Base-by-base conservation (phyloP, 2,797 vertebrate species). In the Gambusia yucatana region DNA sequence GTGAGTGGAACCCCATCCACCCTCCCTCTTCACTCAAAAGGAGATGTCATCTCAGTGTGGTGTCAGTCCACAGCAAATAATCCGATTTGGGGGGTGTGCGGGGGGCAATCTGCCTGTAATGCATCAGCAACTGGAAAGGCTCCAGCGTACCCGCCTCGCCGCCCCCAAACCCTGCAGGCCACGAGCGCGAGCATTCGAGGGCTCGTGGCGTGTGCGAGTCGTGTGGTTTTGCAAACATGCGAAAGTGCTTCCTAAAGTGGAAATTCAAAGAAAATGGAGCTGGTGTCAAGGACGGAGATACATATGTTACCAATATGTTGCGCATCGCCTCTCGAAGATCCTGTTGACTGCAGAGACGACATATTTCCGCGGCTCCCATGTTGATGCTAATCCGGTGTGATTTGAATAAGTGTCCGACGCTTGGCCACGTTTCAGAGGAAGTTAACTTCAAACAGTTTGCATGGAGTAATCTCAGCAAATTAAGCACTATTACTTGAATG, bases 51-150 rank as follows among this genome's bases (percentile, higher is more conserved):
- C 92, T 94, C 89, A 82, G 92, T 93, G 92, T 93, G 91, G 93
- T 95, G 95, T 96, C 95, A 94, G 92, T 93, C 93, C 93, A 88
- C 92, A 93, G 92, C 94, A 95, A 95, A 95, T 95, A 95, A 95
- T 95, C 94, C 92, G 93, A 96, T 95, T 96, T 96, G 92, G 92
- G 17, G 39, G 39, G 3, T 0, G 3, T 0, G 25, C 3, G 13
- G 22, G 41, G 92, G 90, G 88, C 92, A 94, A 94, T 94, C 94
- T 95, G 93, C 90, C 94, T 94, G 94, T 95, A 95, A 95, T 94
- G 94, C 94, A 95, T 95, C 94, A 94, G 93, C 92, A 89, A 94
- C 92, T 93, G 92, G 91, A 94, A 92, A 90, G 84, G 91, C 91
- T 94, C 93, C 93, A 94, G 91, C 86, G 22, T 65, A 73, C 50